Conservation (phyloP, 2,797 vertebrate genomes). For the Avahi laniger region DNA sequence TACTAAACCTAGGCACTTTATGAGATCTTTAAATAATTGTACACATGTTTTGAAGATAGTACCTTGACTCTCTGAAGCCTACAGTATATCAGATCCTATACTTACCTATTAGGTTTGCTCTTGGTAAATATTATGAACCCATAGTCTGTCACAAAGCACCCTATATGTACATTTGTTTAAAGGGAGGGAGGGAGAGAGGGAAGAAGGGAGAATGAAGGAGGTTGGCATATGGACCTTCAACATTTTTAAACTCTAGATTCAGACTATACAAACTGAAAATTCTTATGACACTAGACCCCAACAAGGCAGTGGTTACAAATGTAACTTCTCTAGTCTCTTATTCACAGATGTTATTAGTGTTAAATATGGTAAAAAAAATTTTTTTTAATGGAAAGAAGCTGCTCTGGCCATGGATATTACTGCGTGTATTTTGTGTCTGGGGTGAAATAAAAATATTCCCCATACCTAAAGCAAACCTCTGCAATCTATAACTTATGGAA, state of each 20-base stretch:
- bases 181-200: not conserved
- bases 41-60: not conserved
- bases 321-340: not conserved
- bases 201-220: not conserved
- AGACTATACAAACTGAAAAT: not conserved
- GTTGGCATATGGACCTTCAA: not conserved
- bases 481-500: not conserved
- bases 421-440: not conserved
- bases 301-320: not conserved
- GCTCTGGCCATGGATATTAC: not conserved
- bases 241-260: not conserved
- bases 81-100: not conserved
- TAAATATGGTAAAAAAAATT: not conserved
- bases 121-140: not conserved
- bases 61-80: not conserved
- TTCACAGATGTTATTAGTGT: not conserved
- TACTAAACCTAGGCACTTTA: conserved; percentile 10
- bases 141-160: not conserved
- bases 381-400: not conserved
- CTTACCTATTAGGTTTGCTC: not conserved
- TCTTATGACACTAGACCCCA: not conserved
- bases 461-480: not conserved
- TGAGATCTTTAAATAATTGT: not conserved
- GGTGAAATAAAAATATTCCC: not conserved
- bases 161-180: not conserved